phyloP scores from a whole-genome alignment of 2,797 vertebrate genomes.

The Urocyon cinereoargenteus region DNA sequence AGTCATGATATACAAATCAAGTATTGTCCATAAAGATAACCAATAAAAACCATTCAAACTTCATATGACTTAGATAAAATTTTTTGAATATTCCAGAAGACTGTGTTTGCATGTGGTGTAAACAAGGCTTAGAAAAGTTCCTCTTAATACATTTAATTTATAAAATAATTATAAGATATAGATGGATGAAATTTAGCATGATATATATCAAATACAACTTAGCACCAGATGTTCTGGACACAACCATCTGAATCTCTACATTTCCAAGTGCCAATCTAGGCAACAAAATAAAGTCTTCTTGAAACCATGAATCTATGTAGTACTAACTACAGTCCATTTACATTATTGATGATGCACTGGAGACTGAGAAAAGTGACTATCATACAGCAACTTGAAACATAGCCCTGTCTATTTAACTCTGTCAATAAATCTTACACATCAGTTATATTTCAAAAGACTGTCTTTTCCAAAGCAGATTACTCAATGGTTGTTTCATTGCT shows the following conservation, averaged over 20 bases:
- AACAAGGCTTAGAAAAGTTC: not conserved
- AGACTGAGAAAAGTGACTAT: not conserved
- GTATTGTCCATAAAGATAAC: constrained; percentile 6
- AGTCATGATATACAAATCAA: not conserved
- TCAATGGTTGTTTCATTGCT: constrained; percentile 12
- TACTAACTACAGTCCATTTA: not conserved
- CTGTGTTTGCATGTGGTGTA: not conserved
- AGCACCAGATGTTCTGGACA: not conserved
- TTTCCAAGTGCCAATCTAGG: not conserved
- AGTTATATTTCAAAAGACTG: not conserved
- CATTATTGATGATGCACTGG: not conserved
- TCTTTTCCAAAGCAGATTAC: not conserved
- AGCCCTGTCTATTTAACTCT: not conserved
- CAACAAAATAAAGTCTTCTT: not conserved
- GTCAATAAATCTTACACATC: not conserved
- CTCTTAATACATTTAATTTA: constrained; percentile 6
- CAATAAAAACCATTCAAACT: not conserved
- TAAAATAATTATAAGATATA: not conserved
- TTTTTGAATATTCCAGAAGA: constrained; percentile 25
- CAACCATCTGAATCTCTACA: not conserved
- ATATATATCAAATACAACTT: not conserved
- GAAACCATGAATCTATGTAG: not conserved
- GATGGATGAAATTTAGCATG: not conserved
- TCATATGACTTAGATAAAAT: not conserved
- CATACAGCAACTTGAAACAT: not conserved